Evolutionary conservation across 2,888 invertebrate species (phyloP).

Genomic region (Trisateles emortualis): DNA sequence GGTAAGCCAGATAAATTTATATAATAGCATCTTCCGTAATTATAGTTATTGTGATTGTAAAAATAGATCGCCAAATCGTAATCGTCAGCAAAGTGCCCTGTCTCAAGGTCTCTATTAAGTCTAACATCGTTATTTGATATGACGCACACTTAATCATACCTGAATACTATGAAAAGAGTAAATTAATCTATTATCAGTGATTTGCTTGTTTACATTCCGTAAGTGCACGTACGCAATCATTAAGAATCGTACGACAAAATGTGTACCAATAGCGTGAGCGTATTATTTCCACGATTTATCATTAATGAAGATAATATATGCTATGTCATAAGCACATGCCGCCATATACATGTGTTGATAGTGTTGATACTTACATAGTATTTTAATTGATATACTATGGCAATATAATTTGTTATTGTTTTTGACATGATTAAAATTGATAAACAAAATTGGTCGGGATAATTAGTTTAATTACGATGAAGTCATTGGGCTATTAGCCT

Average conservation of each 20-base stretch:
- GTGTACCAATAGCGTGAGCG: conserved; percentile 31
- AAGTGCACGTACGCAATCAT: conserved; percentile 13
- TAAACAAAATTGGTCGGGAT: neutral
- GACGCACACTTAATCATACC: neutral
- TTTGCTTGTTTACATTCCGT: conserved; percentile 19
- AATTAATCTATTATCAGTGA: conserved; percentile 6
- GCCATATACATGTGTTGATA: neutral
- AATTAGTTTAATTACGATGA: neutral
- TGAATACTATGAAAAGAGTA: conserved; percentile 3
- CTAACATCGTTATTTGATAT: neutral
- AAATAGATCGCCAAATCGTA: neutral
- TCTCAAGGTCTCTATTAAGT: neutral
- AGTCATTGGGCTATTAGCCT: neutral
- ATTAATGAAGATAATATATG: neutral
- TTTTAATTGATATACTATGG: neutral
- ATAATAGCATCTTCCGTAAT: too few relatives aligned
- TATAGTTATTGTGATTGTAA: neutral
- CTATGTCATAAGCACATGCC: neutral
- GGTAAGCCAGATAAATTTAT: too few relatives aligned
- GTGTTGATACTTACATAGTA: neutral
- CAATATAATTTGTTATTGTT: neutral
- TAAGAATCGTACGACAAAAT: conserved; percentile 35
- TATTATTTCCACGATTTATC: neutral
- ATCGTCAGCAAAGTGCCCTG: neutral
- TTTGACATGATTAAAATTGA: neutral